Evolutionary conservation across 1,140 invertebrate species (phyloP), one percentile per base, ranked within the genome.

Genomic region (Drosophila repleta): DNA sequence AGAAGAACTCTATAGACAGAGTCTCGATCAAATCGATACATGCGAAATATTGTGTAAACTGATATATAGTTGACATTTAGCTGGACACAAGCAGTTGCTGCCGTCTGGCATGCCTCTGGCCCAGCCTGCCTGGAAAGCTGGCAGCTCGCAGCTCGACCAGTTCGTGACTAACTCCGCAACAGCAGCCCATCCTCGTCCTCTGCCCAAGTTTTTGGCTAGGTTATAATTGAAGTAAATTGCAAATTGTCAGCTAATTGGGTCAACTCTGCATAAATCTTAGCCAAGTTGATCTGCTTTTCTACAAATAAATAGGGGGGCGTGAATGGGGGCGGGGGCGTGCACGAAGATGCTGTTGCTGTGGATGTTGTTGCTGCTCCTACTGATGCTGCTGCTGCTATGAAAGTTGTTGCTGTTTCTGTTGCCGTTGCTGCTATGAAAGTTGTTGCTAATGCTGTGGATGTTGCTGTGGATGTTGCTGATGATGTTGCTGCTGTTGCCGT

Each of bases 191-290:
- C 32, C 20, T 53, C 18, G 10, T 37, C 39, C 37, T 43, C 39
- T 18, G 39, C 4, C 26, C 8, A n/a, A n/a, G 21, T 21, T 29
- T 32, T 64, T 60, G 64, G 61, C 66, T 46, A 32, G 55, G 66
- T 72, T 73, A 79, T 89, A 88, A 88, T 83, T 88, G 83, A 76
- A 20, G 83, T 60, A 76, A 79, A 88, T 88, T 88, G 66, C 61
- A 79, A 88, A 84, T 89, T 73, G 73, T 58, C 69, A 76, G 79
- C 74, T 73, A 89, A 89, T 79, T 83, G 83, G 83, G 79, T 79
- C 79, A 68, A 49, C 75, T 46, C 63, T 65, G 75, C 74, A 68
- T 74, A 63, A 58, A 61, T 76, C 67, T 74, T 41, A 37, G n/a
- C 56, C 21, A 32, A 32, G 20, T 63, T 49, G 51, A 45, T 64